These are phyloP conservation scores for Xiphorhynchus erythropygius DNA, from an alignment of 2,797 vertebrate species.

Conservation along the genomic window DNA sequence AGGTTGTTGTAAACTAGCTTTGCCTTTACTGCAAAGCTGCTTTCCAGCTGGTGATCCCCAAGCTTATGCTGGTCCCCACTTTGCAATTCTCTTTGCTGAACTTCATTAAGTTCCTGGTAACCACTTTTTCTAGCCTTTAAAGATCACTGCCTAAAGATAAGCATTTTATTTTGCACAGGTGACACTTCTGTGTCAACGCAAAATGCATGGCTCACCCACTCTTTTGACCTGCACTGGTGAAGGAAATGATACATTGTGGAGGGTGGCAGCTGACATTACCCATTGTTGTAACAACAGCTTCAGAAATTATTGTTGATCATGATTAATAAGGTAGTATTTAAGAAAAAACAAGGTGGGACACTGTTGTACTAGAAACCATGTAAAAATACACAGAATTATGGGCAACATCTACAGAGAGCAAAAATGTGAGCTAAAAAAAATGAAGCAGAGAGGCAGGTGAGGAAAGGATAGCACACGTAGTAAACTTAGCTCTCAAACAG, in stretches of 20 bases:
- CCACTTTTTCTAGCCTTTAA: background rate
- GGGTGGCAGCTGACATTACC: background rate
- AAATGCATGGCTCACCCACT: background rate
- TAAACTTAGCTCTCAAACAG: background rate
- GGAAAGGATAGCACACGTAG: background rate
- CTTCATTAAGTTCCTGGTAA: background rate
- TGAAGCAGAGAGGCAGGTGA: background rate
- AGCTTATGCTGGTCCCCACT: background rate
- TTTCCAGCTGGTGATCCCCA: background rate
- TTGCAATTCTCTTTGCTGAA: background rate
- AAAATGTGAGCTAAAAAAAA: background rate
- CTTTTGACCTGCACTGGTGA: background rate
- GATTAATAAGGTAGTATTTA: background rate
- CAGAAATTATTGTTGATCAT: background rate
- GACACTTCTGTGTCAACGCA: background rate
- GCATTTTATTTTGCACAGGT: background rate
- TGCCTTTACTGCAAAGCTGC: background rate
- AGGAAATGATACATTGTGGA: background rate
- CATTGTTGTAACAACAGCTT: background rate
- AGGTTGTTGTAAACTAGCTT: background rate
- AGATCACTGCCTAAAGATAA: background rate
- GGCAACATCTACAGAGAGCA: background rate
- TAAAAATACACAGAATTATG: background rate
- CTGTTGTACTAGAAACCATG: background rate
- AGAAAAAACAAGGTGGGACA: background rate